Evolutionary conservation across 2,797 vertebrate species (phyloP), one percentile per base, ranked within the genome.

Genomic region (Pipistrellus nathusii): DNA sequence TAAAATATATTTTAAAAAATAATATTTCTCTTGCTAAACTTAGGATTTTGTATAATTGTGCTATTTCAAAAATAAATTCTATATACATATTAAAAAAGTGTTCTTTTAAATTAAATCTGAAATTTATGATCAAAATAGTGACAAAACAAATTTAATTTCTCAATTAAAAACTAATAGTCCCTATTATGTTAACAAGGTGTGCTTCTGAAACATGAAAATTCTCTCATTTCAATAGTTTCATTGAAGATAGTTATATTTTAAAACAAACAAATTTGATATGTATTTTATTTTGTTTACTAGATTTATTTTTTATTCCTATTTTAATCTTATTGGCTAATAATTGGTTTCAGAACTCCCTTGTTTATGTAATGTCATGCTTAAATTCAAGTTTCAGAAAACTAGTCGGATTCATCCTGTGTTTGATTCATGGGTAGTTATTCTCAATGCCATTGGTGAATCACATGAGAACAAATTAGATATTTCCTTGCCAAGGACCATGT

Each of bases 31-130:
- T 48, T 84, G 76, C 48, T 66, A 17, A 57, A 51, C 62, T 38
- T 62, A 75, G 85, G 1, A 1, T 20, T 69, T 69, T 46, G 3
- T 27, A 4, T 41, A 64, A 30, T 38, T 85, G 4, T 86, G 25
- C 2, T 48, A 23, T 25, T 51, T 14, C 1, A 27, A 35, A 88
- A 72, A 27, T 44, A 51, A 82, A n/a, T 48, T 15, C 8, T 27
- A 30, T 41, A 18, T 55, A 3, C 0, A 53, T 55, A 27, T 55
- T 68, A 80, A 55, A 2, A n/a, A 76, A 84, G 2, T 55, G 4
- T 11, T 51, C 0, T 59, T 86, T 84, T 25, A 81, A 85, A 87
- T 91, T 73, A 55, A 72, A 46, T 20, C 87, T 78, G 9, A 90
- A 46, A 46, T 73, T 69, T 15, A 41, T 23, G 6, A 78, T 69